A percentile compares a stretch with the other conserved stretches of the same genome.
phyloP scores from a whole-genome alignment of 2,888 invertebrate genomes.

The Drosophila dives region DNA sequence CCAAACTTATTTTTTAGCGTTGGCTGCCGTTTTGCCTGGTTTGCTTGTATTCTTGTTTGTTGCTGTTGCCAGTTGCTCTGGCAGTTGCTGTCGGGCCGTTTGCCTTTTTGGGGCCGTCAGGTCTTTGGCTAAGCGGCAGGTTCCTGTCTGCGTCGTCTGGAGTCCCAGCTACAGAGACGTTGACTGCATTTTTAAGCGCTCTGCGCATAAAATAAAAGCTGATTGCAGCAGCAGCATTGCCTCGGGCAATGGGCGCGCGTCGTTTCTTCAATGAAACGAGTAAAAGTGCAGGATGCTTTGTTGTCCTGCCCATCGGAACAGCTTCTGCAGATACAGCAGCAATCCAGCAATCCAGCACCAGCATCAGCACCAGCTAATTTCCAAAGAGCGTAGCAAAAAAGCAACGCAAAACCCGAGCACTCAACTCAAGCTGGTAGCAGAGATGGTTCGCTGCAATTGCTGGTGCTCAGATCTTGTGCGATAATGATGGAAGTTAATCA shows the following conservation, averaged over 20 bases:
- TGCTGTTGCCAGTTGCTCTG: constrained; percentile 16
- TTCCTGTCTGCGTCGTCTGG: constrained; percentile 70
- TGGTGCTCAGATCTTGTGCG: constrained; percentile 71
- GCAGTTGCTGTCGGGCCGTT: constrained; percentile 69
- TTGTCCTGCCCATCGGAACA: constrained; percentile 79
- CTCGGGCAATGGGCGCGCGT: constrained; percentile 54
- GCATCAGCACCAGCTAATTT: constrained; percentile 83
- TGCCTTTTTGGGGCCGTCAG: constrained; percentile 79
- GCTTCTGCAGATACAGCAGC: constrained; percentile 84
- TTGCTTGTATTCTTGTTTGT: constrained; percentile 35
- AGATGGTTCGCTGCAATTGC: constrained; percentile 30
- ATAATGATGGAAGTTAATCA: constrained; percentile 83
- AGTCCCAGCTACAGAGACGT: constrained; percentile 64
- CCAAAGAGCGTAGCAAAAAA: constrained; percentile 34
- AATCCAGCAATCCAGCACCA: constrained; percentile 54
- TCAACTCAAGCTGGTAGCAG: constrained; percentile 20
- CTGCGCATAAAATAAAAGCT: constrained; percentile 80
- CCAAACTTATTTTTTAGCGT: constrained; percentile 60
- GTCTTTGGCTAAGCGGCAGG: constrained; percentile 80
- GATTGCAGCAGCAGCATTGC: constrained; percentile 64
- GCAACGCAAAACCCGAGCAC: constrained; percentile 24
- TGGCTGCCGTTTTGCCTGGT: constrained; percentile 48
- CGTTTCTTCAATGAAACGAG: constrained; percentile 77
- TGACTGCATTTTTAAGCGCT: constrained; percentile 80
- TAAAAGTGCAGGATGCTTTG: constrained; percentile 80